These are phyloP conservation scores for Pachyramphus minor DNA, from an alignment of 2,113 vertebrate genomes.

Conservation along the genomic window DNA sequence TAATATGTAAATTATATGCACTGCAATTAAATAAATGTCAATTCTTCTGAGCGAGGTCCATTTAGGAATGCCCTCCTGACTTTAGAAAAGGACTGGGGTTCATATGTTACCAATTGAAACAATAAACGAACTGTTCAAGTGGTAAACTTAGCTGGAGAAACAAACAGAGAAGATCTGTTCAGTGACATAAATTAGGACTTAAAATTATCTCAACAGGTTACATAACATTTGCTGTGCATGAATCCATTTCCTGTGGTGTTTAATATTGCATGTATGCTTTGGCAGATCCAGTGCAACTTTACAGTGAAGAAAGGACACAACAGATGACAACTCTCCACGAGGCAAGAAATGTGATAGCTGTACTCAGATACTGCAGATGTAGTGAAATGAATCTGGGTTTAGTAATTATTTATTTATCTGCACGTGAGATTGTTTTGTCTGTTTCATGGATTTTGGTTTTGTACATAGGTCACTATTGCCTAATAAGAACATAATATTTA, in stretches of 20 bases:
- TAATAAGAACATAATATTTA: not conserved
- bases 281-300: conserved; percentile 17
- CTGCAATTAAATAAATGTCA: not conserved
- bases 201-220: not conserved
- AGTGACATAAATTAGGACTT: not conserved
- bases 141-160: not conserved
- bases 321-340: not conserved
- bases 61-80: not conserved
- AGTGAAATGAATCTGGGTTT: not conserved
- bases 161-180: not conserved
- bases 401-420: not conserved
- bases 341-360: not conserved
- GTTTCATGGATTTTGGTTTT: not conserved
- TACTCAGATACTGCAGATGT: not conserved
- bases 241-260: not conserved
- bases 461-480: not conserved
- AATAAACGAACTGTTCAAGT: not conserved
- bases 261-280: conserved; percentile 27
- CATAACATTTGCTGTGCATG: not conserved
- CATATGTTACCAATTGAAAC: not conserved
- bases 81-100: not conserved
- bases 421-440: not conserved
- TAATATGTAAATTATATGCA: not conserved
- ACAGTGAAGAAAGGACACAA: not conserved
- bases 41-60: not conserved